These are phyloP conservation scores for Rhabditoides inermis DNA, from an alignment of 2,888 invertebrate species.

Conservation along the genomic window DNA sequence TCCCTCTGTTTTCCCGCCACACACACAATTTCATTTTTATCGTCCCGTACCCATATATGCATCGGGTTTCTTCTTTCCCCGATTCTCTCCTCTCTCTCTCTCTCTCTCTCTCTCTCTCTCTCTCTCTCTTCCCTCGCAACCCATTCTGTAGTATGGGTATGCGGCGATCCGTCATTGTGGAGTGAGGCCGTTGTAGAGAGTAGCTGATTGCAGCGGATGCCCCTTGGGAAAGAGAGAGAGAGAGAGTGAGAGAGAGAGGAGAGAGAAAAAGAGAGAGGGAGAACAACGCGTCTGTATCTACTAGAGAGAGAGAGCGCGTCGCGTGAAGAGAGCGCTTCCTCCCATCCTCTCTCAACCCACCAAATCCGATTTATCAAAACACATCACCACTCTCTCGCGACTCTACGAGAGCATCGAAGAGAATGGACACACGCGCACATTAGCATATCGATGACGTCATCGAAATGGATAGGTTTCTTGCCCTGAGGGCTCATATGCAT, in stretches of 20 bases:
- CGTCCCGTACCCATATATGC: not conserved
- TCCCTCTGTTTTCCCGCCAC: constrained; percentile 2
- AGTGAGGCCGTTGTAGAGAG: not conserved
- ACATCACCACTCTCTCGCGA: too few relatives aligned
- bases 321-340: too few relatives aligned
- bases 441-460: too few relatives aligned
- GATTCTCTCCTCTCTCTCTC: constrained; percentile 7
- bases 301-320: too few relatives aligned
- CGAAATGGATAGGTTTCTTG: too few relatives aligned
- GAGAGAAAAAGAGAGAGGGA: not conserved
- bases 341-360: too few relatives aligned
- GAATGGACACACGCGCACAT: too few relatives aligned
- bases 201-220: not conserved
- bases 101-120: not conserved
- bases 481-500: too few relatives aligned
- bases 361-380: too few relatives aligned
- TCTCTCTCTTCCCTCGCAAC: too few relatives aligned
- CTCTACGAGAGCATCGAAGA: too few relatives aligned
- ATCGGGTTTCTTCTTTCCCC: constrained; percentile 7
- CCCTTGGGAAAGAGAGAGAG: not conserved
- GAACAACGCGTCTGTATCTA: not conserved
- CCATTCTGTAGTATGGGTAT: not conserved
- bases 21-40: not conserved
- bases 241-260: not conserved
- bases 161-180: not conserved